Evolutionary conservation across 2,797 vertebrate species (phyloP).

Genomic region (Gymnopithys bicolor): DNA sequence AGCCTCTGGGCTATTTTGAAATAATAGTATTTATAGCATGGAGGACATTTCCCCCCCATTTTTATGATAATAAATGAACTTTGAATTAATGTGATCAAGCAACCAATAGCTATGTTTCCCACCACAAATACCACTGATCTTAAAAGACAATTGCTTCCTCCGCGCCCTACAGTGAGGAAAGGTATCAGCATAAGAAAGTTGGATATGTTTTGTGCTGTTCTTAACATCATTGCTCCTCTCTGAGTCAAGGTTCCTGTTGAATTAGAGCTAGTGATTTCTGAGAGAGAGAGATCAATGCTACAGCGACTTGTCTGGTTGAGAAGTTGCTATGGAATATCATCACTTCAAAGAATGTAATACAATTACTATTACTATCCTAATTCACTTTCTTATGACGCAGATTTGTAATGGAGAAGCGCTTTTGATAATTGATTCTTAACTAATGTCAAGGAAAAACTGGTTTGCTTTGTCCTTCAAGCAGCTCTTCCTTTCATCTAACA

Average conservation of each 20-base stretch:
- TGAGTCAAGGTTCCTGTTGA: not conserved
- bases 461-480: constrained; percentile 2
- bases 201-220: not conserved
- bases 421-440: constrained; percentile 27
- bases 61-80: not conserved
- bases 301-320: not conserved
- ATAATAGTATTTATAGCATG: not conserved
- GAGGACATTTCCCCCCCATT: not conserved
- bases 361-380: constrained; percentile 18
- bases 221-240: not conserved
- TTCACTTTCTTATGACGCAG: not conserved
- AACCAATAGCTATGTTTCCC: not conserved
- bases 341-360: constrained; percentile 17
- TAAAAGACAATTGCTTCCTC: not conserved
- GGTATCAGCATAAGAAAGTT: not conserved
- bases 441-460: not conserved
- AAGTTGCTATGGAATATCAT: constrained; percentile 10
- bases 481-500: constrained; percentile 8
- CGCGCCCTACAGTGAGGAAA: not conserved
- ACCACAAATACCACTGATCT: not conserved
- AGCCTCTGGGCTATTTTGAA: not conserved
- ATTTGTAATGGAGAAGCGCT: constrained; percentile 10
- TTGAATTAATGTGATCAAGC: not conserved
- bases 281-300: not conserved
- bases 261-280: not conserved